Conservation (phyloP, 1,140 invertebrate species). For the Maniola jurtina region DNA sequence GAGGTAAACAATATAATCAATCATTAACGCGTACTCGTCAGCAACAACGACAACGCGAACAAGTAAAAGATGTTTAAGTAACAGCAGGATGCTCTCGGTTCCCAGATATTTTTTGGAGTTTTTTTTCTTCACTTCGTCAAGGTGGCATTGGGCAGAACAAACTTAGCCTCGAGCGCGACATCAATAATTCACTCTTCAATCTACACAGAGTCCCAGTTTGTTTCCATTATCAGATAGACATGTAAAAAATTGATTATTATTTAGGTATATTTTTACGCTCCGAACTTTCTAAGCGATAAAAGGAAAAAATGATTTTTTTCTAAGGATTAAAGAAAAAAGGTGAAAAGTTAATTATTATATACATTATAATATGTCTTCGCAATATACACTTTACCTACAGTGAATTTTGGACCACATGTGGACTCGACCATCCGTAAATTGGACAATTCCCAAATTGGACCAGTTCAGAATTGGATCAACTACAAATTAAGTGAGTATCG, state of each 20-base stretch:
- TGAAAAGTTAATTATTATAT: too few species aligned
- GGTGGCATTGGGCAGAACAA: conserved; percentile 63
- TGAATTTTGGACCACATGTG: too few species aligned
- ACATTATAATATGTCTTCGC: too few species aligned
- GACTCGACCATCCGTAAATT: too few species aligned
- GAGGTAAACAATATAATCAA: conserved; percentile 69
- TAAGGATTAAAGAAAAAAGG: too few species aligned
- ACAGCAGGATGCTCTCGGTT: conserved; percentile 57
- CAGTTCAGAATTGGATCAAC: too few species aligned
- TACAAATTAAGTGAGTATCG: too few species aligned
- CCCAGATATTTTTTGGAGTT: conserved; percentile 54
- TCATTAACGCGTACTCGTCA: conserved; percentile 59
- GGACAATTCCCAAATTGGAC: too few species aligned
- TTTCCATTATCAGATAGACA: conserved; percentile 47
- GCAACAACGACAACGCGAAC: too few species aligned
- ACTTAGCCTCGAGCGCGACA: conserved; percentile 63
- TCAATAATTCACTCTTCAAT: conserved; percentile 71
- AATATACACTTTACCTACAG: too few species aligned
- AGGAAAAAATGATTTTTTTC: too few species aligned
- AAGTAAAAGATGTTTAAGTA: conserved; percentile 56
- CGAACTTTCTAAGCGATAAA: too few species aligned
- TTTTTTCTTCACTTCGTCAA: conserved; percentile 52
- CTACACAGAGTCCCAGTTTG: conserved; percentile 32
- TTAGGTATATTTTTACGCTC: neutral
- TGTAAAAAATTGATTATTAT: neutral